phyloP scores from a whole-genome alignment of 2,797 vertebrate species.

The Enteromius argenteus region DNA sequence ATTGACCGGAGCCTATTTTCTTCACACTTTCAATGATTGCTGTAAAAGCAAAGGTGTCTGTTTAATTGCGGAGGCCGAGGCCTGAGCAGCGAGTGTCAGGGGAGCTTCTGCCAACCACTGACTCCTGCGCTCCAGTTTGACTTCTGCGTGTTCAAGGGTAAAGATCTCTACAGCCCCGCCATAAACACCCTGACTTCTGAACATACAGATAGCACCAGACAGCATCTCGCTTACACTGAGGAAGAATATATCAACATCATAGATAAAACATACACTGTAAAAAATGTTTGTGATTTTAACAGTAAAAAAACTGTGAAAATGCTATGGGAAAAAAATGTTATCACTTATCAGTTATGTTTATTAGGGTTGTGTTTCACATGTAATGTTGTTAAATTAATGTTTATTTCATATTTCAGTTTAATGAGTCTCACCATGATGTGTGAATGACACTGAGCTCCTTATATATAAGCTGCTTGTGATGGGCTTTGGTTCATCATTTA shows the following conservation, averaged over 20 bases:
- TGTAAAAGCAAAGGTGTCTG: conserved; percentile 82
- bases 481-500: too few relatives aligned
- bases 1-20: conserved; percentile 84
- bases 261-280: not conserved
- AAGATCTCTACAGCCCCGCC: conserved; percentile 65
- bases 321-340: too few relatives aligned
- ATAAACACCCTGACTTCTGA: not conserved
- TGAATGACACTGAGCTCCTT: too few relatives aligned
- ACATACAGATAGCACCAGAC: too few relatives aligned
- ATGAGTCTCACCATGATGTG: too few relatives aligned
- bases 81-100: conserved; percentile 79
- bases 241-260: not conserved
- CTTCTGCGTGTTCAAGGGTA: conserved; percentile 88
- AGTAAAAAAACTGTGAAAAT: too few relatives aligned
- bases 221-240: not conserved
- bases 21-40: conserved; percentile 86
- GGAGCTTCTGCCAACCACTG: conserved; percentile 78
- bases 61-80: conserved; percentile 86
- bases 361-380: too few relatives aligned
- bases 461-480: too few relatives aligned
- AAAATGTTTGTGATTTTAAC: too few relatives aligned
- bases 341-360: too few relatives aligned
- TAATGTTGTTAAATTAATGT: too few relatives aligned
- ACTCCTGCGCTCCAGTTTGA: conserved; percentile 79
- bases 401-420: too few relatives aligned